Percentiles rank a stretch among this genome's conserved stretches.
Conservation (phyloP, 2,797 vertebrate genomes). For the Balearica regulorum region DNA sequence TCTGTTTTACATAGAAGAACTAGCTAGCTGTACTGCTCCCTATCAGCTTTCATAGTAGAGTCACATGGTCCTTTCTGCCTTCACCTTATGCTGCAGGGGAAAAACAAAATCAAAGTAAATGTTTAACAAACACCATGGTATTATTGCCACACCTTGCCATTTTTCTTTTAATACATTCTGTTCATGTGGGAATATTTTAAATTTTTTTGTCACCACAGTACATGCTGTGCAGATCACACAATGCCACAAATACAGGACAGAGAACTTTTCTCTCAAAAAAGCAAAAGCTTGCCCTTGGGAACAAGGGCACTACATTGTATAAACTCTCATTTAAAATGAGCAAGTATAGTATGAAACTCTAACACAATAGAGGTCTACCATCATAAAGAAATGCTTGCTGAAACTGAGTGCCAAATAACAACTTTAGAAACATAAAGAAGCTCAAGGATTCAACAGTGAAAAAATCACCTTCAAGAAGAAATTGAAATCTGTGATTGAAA, state of each 20-base stretch:
- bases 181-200: neutral
- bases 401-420: neutral
- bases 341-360: neutral
- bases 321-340: neutral
- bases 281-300: neutral
- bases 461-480: neutral
- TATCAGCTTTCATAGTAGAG: neutral
- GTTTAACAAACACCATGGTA: neutral
- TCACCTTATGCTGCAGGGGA: fast-evolving
- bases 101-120: neutral
- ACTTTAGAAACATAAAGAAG: neutral
- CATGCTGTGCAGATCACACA: neutral
- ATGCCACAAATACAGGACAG: neutral
- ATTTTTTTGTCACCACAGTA: neutral
- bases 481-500: neutral
- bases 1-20: neutral
- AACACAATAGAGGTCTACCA: neutral
- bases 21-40: neutral
- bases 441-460: neutral
- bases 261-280: neutral
- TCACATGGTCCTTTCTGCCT: neutral
- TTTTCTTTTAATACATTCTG: neutral
- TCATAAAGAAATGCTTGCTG: neutral
- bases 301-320: neutral
- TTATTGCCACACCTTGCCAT: neutral